Base-by-base conservation (phyloP, 2,113 vertebrate species). In the Saguinus midas region DNA sequence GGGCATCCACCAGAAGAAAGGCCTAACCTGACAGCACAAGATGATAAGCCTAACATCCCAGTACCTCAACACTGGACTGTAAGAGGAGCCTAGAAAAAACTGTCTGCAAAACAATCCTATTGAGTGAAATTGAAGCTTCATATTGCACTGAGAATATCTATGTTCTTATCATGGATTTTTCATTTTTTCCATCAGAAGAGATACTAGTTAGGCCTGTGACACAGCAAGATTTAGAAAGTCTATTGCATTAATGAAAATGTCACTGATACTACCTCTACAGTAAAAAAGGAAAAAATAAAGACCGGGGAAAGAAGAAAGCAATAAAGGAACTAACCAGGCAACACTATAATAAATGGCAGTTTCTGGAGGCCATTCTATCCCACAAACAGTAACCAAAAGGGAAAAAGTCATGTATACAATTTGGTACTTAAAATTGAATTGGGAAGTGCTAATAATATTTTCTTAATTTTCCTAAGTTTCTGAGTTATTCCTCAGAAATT, bases 131-230 rank as follows among this genome's bases (percentile, higher is more conserved):
- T 82, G 92, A 95, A 86, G 57, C 57, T 87, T 95, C 85, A 50
- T 50, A 68, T 20, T 94, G 58, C 76, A 84, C 37, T 73, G 81
- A 94, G 68, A 96, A 96, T 55, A 61, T 57, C 40, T 89, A 27
- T 68, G 52, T 94, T 91, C 45, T 61, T 90, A 90, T 58, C 40
- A 76, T 82, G 20, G 0, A 72, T 83, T 81, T 96, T 97, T 92
- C 37, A 73, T 87, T 95, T 94, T 96, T 95, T 90, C 64, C 92
- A 96, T 37, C 72, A 94, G 73, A 85, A 97, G 32, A 97, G 29
- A 88, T 94, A 73, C 16, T 17, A 97, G n/a, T 10, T 32, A 89
- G 40, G 57, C 18, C 52, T 91, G 40, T 87, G 82, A 92, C 88
- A 79, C 7, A 75, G 82, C 48, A 84, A 96, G 58, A 89, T 91